phyloP scores from a whole-genome alignment of 2,888 invertebrate genomes.

The Smittia aterrima region DNA sequence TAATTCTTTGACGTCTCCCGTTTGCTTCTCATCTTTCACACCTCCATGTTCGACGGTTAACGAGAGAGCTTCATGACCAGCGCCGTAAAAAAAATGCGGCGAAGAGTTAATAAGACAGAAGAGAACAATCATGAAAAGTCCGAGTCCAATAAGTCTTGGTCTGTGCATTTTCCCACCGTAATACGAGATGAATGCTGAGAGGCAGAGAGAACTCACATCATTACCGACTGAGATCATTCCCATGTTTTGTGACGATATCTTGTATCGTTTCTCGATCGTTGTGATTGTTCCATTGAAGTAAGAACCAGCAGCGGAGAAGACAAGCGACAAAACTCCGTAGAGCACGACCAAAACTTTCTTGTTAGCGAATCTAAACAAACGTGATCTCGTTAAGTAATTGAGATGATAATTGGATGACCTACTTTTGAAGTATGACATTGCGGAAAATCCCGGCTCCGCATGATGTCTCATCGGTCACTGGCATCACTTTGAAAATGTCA shows the following conservation, averaged over 20 bases:
- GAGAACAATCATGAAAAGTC: slow-evolving; percentile 55
- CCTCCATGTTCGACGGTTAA: slow-evolving; percentile 58
- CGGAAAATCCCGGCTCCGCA: slow-evolving; percentile 64
- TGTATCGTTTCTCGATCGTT: slow-evolving; percentile 64
- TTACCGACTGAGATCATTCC: slow-evolving; percentile 65
- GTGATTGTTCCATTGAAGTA: slow-evolving; percentile 65
- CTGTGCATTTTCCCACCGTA: slow-evolving; percentile 63
- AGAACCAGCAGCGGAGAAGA: slow-evolving; percentile 63
- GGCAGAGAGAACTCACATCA: slow-evolving; percentile 63
- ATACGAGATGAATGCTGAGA: slow-evolving; percentile 61
- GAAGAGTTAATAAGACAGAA: slow-evolving; percentile 61
- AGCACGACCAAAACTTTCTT: slow-evolving; percentile 53
- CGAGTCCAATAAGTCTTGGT: slow-evolving; percentile 63
- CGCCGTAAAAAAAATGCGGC: slow-evolving; percentile 62
- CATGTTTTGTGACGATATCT: slow-evolving; percentile 62
- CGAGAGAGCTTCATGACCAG: slow-evolving; percentile 59
- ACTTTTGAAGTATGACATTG: slow-evolving; percentile 60
- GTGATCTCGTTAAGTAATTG: neutral
- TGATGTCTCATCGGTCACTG: slow-evolving; percentile 61
- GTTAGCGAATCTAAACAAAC: slow-evolving; percentile 56
- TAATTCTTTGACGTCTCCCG: slow-evolving; percentile 48
- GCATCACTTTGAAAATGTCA: slow-evolving; percentile 55
- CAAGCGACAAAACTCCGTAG: slow-evolving; percentile 66
- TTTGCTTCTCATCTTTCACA: slow-evolving; percentile 47
- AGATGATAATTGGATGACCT: slow-evolving; percentile 53